Evolutionary conservation across 2,797 vertebrate genomes (phyloP).

Genomic region (Morus bassanus): DNA sequence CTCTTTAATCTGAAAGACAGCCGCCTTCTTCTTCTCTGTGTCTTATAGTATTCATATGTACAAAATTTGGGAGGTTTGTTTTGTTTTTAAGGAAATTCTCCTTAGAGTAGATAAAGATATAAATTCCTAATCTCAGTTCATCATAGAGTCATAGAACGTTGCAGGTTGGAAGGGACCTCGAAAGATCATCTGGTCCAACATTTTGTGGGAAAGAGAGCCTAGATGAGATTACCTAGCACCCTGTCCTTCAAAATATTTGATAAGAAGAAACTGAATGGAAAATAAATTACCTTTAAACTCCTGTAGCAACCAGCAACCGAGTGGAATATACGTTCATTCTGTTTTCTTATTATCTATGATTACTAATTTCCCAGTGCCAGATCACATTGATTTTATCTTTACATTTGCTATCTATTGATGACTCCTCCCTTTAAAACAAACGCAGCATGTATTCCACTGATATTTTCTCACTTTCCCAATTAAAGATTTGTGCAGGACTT

Average conservation of each 20-base stretch:
- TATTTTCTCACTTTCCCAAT: background rate
- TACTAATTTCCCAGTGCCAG: background rate
- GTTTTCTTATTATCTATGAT: background rate
- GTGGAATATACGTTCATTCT: background rate
- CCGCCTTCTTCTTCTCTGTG: rapidly evolving
- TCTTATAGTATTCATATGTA: background rate
- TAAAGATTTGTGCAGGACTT: background rate
- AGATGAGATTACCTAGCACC: background rate
- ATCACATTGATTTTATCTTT: background rate
- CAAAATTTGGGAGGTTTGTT: rapidly evolving
- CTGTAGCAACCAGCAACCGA: background rate
- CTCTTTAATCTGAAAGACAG: background rate
- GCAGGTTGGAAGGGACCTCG: background rate
- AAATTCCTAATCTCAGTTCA: background rate
- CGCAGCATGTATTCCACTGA: background rate
- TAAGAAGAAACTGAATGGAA: background rate
- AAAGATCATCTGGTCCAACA: background rate
- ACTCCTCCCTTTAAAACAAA: background rate
- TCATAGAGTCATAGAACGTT: background rate
- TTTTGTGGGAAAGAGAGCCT: background rate
- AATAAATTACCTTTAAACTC: background rate
- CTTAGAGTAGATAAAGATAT: background rate
- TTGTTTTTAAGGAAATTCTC: background rate
- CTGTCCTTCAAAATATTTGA: background rate
- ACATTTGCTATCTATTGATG: background rate